Percentiles rank a stretch among this genome's conserved stretches.
phyloP scores from a whole-genome alignment of 2,113 vertebrate genomes.

The Tapirus terrestris region DNA sequence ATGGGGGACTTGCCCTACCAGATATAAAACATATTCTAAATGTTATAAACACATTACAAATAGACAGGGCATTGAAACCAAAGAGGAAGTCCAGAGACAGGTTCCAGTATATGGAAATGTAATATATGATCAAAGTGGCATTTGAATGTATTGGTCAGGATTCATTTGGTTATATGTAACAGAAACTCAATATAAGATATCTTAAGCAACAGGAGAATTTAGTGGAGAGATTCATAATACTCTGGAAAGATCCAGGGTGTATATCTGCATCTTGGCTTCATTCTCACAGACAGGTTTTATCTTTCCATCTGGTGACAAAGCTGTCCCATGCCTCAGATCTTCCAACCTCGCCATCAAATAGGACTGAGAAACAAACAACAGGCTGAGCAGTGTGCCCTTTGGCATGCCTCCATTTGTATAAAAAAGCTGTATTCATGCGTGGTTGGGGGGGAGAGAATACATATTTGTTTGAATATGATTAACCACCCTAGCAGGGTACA shows the following conservation, averaged over 20 bases:
- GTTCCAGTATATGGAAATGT: background rate
- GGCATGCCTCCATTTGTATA: fast-evolving
- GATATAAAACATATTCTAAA: background rate
- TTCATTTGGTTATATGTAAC: background rate
- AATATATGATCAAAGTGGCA: background rate
- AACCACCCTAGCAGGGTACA: background rate
- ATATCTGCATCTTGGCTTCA: background rate
- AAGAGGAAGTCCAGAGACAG: background rate
- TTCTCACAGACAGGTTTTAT: background rate
- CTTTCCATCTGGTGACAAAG: background rate
- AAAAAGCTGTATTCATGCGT: fast-evolving
- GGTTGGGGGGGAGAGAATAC: background rate
- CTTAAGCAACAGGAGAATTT: background rate
- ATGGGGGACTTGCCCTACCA: too few relatives aligned
- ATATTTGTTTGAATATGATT: background rate
- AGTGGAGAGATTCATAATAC: background rate
- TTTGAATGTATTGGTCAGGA: background rate
- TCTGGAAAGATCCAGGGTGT: background rate
- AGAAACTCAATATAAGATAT: background rate
- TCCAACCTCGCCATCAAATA: background rate
- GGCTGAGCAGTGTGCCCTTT: fast-evolving
- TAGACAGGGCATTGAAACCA: background rate
- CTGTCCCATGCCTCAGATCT: background rate
- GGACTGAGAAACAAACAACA: background rate
- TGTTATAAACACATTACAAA: background rate